A percentile compares a stretch with the other conserved stretches of the same genome.
Evolutionary conservation across 2,797 vertebrate species (phyloP).

Genomic region (Pangasius mekongensis): DNA sequence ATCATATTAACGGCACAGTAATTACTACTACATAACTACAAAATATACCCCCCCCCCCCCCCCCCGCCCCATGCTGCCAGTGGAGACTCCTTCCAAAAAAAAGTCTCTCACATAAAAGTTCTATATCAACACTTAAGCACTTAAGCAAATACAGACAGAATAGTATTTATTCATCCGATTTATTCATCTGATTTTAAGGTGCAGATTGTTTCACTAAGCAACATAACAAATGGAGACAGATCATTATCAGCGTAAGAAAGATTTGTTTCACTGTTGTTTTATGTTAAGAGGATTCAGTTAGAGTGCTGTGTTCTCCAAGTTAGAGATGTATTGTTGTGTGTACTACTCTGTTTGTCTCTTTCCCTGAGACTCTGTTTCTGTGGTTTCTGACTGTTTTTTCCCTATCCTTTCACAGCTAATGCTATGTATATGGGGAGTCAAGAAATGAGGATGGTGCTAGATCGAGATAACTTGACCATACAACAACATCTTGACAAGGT

Average conservation of each 20-base stretch:
- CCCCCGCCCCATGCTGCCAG: not conserved
- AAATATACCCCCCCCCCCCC: not conserved
- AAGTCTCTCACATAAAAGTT: not conserved
- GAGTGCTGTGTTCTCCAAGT: slow-evolving; percentile 28
- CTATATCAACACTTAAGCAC: not conserved
- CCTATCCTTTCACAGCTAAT: slow-evolving; percentile 79
- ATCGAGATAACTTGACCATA: slow-evolving; percentile 86
- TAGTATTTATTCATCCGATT: not conserved
- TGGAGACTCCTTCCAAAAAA: not conserved
- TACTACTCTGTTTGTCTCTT: not conserved
- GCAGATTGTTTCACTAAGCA: not conserved
- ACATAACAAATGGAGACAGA: not conserved
- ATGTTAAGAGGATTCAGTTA: slow-evolving; percentile 8
- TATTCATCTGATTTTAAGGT: not conserved
- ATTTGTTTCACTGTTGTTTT: not conserved
- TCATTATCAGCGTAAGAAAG: not conserved
- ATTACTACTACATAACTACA: not conserved
- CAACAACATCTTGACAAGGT: slow-evolving; percentile 87
- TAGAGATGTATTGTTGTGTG: slow-evolving; percentile 6
- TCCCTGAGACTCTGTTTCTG: not conserved
- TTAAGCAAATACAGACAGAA: not conserved
- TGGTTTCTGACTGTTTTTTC: slow-evolving; percentile 22
- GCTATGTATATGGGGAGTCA: slow-evolving; percentile 89
- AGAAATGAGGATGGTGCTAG: slow-evolving; percentile 86
- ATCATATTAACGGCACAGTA: not conserved